Base-by-base conservation (phyloP, 2,113 vertebrate genomes). In the Lepus americanus region DNA sequence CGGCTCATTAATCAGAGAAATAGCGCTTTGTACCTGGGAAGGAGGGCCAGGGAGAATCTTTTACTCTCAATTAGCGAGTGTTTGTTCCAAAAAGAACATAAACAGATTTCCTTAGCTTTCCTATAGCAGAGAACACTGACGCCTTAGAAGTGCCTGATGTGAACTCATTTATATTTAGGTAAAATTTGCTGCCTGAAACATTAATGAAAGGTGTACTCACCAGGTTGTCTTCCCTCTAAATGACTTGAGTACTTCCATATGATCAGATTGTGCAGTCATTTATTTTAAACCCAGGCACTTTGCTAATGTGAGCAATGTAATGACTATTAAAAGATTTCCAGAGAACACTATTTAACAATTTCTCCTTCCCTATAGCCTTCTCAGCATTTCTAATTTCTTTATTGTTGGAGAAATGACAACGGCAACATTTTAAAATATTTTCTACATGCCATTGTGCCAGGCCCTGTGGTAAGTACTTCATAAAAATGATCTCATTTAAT, bases 1-100 rank as follows among this genome's bases (percentile, higher is more conserved):
- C 78, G 61, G 81, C 20, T 96, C 96, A 95, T 97, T 96, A 95
- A 97, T 97, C 96, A 96, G 92, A 87, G 87, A 82, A 95, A 83
- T 36, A 94, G 81, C 67, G 66, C 74, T 94, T 64, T 61, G 85
- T 96, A 82, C 87, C 81, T 36, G 69, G 90, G 90, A 95, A 96
- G 90, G n/a, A 49, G 70, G 86, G 86, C 94, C 53, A 22, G 70
- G 53, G 92, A 94, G 92, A 90, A 76, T 76, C 88, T 94, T 94
- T 95, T 92, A 63, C 67, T 91, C 95, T 70, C 27, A 9, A 92
- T 96, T 91, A 95, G 82, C 0, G 4, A 90, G 61, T 73, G 66
- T 92, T 96, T 84, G 92, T 67, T 93, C 64, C 51, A 53, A 63
- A 64, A 92, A 90, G 74, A 89, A 51, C 77, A 94, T 63, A 86